Evolutionary conservation across 92 coral and sea anemone genomes (phyloP).

Genomic region (Epizoanthus illoricatus): DNA sequence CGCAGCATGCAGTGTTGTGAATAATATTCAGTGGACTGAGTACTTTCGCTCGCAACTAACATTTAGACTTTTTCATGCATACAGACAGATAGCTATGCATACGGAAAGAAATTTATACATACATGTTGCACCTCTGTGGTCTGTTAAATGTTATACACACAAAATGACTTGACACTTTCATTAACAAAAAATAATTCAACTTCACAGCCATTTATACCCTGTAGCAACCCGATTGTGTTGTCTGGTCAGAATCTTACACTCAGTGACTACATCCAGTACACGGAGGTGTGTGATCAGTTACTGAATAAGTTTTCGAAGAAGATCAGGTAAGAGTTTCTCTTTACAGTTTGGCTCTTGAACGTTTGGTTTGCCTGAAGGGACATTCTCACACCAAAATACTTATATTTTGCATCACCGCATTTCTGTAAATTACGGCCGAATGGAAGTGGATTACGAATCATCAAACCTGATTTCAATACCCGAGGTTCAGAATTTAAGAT

Average conservation of each 20-base stretch:
- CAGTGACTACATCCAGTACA: constrained; percentile 64
- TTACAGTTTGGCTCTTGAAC: no score
- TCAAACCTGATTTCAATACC: no score
- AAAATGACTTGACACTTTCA: neutral
- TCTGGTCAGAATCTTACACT: constrained; percentile 74
- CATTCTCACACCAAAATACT: neutral
- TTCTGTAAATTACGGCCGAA: neutral
- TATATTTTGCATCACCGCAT: neutral
- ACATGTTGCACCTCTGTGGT: neutral
- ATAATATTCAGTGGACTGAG: neutral
- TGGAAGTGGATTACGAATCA: no score
- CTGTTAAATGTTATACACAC: neutral
- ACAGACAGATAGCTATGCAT: neutral
- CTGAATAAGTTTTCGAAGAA: constrained; percentile 56
- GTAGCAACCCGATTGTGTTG: constrained; percentile 59
- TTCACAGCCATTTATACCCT: constrained; percentile 58
- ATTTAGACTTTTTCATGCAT: neutral
- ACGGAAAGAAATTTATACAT: neutral
- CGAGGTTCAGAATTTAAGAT: no score
- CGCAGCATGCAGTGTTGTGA: neutral
- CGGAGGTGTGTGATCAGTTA: constrained; percentile 66
- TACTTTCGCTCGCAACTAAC: neutral
- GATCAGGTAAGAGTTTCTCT: constrained; percentile 59
- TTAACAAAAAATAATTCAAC: neutral
- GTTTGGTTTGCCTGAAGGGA: no score